Conservation (phyloP, 2,113 vertebrate genomes). For the Heterocephalus glaber region DNA sequence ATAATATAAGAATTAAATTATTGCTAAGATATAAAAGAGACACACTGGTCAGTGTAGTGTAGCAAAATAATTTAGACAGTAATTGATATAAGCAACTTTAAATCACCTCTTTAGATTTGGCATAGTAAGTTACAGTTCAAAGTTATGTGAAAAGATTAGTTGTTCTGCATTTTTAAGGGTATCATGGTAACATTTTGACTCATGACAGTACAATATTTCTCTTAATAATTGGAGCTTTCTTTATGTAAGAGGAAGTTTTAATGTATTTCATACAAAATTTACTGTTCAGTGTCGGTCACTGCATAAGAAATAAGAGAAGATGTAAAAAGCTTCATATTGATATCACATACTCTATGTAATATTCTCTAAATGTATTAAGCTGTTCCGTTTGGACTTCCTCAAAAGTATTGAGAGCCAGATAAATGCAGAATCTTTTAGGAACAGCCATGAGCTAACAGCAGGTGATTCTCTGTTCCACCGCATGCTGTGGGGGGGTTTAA, state of each 20-base stretch:
- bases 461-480: constrained; percentile 85
- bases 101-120: constrained; percentile 50
- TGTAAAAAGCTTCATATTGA: constrained; percentile 82
- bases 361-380: constrained; percentile 83
- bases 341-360: constrained; percentile 80
- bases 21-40: constrained; percentile 37
- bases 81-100: constrained; percentile 27
- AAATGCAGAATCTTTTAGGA: constrained; percentile 86
- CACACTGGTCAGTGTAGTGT: neutral
- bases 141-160: neutral
- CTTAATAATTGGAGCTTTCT: constrained; percentile 51
- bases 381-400: constrained; percentile 84
- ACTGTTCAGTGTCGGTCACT: constrained; percentile 64
- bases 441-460: constrained; percentile 86
- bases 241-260: constrained; percentile 51
- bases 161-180: constrained; percentile 26
- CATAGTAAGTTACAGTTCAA: constrained; percentile 32
- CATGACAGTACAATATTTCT: neutral
- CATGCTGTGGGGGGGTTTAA: constrained; percentile 79
- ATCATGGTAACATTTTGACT: constrained; percentile 32
- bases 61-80: constrained; percentile 24
- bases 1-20: constrained; percentile 17
- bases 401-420: constrained; percentile 85
- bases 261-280: constrained; percentile 58
- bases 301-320: constrained; percentile 81